These are phyloP conservation scores for Lepidochitona cinerea DNA, from an alignment of 2,888 invertebrate species.

Conservation along the genomic window DNA sequence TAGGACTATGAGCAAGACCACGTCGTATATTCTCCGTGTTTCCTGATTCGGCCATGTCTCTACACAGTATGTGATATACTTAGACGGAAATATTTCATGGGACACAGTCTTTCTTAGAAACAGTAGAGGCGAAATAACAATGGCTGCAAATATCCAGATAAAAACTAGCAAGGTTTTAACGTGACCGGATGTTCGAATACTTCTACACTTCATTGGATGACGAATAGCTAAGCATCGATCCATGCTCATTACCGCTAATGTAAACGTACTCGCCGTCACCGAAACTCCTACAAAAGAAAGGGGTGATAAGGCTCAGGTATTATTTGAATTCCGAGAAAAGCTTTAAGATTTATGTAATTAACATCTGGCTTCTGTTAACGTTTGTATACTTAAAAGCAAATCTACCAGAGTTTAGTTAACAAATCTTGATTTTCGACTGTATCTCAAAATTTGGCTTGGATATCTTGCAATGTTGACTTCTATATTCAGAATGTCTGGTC, in stretches of 20 bases:
- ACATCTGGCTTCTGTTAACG: too few species aligned
- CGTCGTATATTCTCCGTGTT: conserved; percentile 76
- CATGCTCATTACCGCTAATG: conserved; percentile 85
- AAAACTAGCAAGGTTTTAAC: conserved; percentile 77
- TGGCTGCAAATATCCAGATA: conserved; percentile 79
- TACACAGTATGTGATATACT: conserved; percentile 71
- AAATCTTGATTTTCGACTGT: too few species aligned
- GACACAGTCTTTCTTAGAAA: conserved; percentile 68
- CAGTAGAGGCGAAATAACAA: conserved; percentile 80
- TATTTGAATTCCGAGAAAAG: too few species aligned
- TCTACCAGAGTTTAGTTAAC: too few species aligned
- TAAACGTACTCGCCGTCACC: conserved; percentile 84
- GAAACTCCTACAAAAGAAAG: conserved; percentile 71
- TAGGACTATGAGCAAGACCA: conserved; percentile 81
- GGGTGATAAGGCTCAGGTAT: too few species aligned
- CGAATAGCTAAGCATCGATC: conserved; percentile 81
- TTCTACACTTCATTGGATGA: conserved; percentile 81
- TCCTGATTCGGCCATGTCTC: conserved; percentile 76
- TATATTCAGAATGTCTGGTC: too few species aligned
- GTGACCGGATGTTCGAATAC: conserved; percentile 80
- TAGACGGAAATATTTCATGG: conserved; percentile 33
- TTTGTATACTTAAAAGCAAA: too few species aligned
- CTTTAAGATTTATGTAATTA: too few species aligned
- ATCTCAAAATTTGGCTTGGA: too few species aligned
- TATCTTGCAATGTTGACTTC: too few species aligned